Base-by-base conservation (phyloP, 2,888 invertebrate genomes). In the Calameuta pallipes region DNA sequence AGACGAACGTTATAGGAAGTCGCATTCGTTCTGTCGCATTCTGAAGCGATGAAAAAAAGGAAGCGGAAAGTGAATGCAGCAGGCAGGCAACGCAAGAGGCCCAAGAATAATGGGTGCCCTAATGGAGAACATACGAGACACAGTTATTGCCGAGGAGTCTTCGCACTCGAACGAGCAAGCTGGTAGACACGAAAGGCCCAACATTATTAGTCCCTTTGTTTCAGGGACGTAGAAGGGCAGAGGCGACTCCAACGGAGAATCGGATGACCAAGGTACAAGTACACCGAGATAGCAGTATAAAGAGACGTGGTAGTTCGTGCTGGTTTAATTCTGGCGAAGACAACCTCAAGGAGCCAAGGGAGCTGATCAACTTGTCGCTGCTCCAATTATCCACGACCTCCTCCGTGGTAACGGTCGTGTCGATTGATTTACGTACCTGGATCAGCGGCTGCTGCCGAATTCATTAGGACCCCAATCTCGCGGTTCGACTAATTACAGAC, bases 321-420 rank as follows among this genome's bases (percentile, higher is more conserved):
- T 0, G 23, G 9, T 56, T 56, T 56, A 56, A 56, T 56, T 56
- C 56, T 56, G 56, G 56, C 56, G 9, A 56, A 23, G 56, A 56
- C 56, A 56, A 9, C 23, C 56, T 56, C 9, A 56, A 23, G 41
- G 9, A 23, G 56, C 23, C 71, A 4, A 71, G 9, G 33, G 80
- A 82, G 86, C 86, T 87, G 86, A 87, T 88, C 87, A 86, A 88
- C 88, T 87, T 85, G 86, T 88, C 87, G 87, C 83, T 85, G 83
- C 86, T 87, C 86, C 86, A 87, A 87, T 87, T 88, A 87, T 87
- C 84, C 83, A 79, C 79, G 79, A 80, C 73, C 75, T 74, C 56
- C 68, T 73, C 74, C 35, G 70, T 70, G 36, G 30, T 23, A 69
- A 69, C 69, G 75, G 81, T 83, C 81, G 81, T 83, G 68, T 79